A percentile compares a stretch with the other conserved stretches of the same genome.
Conservation (phyloP, 2,888 invertebrate species). For the Pantelozetes paolii region DNA sequence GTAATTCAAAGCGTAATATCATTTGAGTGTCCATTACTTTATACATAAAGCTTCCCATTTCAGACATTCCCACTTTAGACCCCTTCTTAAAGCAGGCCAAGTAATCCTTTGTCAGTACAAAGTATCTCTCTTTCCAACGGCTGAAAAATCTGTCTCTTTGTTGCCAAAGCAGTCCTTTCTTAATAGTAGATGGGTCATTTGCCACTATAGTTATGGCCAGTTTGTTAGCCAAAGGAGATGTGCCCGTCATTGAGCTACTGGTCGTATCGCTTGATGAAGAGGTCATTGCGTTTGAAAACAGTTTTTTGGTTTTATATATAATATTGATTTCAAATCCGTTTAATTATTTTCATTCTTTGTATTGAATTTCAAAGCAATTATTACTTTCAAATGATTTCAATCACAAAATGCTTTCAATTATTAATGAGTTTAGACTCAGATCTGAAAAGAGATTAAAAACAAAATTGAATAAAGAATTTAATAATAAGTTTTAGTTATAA, state of each 20-base stretch:
- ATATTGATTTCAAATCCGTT: no score
- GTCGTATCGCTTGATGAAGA: slow-evolving; percentile 34
- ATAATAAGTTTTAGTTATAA: no score
- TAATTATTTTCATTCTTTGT: no score
- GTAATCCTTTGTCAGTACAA: slow-evolving; percentile 48
- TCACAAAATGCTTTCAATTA: no score
- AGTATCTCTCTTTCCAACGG: slow-evolving; percentile 49
- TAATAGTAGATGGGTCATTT: slow-evolving; percentile 44
- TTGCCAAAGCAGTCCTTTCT: slow-evolving; percentile 49
- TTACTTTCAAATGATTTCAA: no score
- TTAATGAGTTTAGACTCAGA: no score
- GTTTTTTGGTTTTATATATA: no score
- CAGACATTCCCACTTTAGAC: slow-evolving; percentile 48
- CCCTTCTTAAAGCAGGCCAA: slow-evolving; percentile 49
- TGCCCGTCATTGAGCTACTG: slow-evolving; percentile 27
- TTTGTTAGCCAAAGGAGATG: slow-evolving; percentile 9
- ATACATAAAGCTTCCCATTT: slow-evolving; percentile 49
- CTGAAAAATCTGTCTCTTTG: slow-evolving; percentile 47
- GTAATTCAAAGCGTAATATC: no score
- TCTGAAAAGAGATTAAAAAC: no score
- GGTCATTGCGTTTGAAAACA: slow-evolving; percentile 19
- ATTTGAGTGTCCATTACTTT: slow-evolving; percentile 44
- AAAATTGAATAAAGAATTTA: no score
- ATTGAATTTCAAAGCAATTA: background rate
- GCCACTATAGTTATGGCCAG: slow-evolving; percentile 12